phyloP scores from a whole-genome alignment of 1,140 invertebrate species.

The Drosophila pandora region DNA sequence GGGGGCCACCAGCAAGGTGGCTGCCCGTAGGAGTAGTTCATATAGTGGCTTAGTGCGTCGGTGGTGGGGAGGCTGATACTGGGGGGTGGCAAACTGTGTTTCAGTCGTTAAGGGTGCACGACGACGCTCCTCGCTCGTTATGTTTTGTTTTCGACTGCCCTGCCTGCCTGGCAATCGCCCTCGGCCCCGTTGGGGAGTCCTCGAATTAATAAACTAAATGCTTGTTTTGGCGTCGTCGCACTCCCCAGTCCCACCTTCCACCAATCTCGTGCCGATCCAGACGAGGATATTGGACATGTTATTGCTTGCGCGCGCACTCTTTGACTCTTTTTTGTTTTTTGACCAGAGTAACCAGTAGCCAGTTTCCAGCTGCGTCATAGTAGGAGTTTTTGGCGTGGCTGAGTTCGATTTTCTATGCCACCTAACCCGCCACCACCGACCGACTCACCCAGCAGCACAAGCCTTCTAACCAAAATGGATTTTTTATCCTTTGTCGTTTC shows the following conservation, averaged over 20 bases:
- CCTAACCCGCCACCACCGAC: neutral
- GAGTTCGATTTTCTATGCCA: constrained; percentile 59
- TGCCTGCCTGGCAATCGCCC: neutral
- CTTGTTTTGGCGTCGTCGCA: constrained; percentile 70
- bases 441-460: neutral
- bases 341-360: constrained; percentile 18
- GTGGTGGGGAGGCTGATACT: neutral
- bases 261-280: constrained; percentile 42
- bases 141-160: constrained; percentile 41
- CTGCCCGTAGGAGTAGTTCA: constrained; percentile 49
- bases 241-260: neutral
- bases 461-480: neutral
- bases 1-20: constrained; percentile 3
- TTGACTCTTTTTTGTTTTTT: constrained; percentile 55
- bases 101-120: constrained; percentile 44
- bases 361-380: constrained; percentile 68
- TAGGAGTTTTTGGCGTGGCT: constrained; percentile 52
- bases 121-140: constrained; percentile 51
- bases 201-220: constrained; percentile 81
- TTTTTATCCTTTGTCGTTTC: neutral
- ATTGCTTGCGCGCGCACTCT: constrained; percentile 79
- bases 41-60: constrained; percentile 41
- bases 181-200: constrained; percentile 36
- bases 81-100: constrained; percentile 7
- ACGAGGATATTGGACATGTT: constrained; percentile 73